A percentile compares a stretch with the other conserved stretches of the same genome.
These are phyloP conservation scores for Myotis davidii DNA, from an alignment of 2,113 vertebrate genomes.

Conservation along the genomic window DNA sequence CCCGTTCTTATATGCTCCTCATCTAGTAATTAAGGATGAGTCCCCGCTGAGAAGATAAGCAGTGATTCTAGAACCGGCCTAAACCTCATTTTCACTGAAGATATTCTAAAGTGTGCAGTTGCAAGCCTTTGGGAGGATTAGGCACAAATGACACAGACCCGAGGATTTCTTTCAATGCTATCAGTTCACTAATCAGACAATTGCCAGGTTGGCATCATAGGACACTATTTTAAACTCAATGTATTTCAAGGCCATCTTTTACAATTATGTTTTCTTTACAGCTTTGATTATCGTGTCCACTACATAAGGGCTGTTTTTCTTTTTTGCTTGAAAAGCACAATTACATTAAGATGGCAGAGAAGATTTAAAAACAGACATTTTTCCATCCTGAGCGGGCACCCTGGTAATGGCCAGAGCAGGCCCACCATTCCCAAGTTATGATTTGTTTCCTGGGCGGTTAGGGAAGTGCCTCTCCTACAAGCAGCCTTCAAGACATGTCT, in stretches of 20 bases:
- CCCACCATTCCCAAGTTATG: not conserved
- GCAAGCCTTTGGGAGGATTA: not conserved
- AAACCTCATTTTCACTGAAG: not conserved
- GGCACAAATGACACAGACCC: not conserved
- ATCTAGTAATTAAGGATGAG: not conserved
- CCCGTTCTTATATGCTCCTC: not conserved
- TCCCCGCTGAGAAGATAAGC: not conserved
- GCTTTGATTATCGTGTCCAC: not conserved
- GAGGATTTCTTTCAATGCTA: no score
- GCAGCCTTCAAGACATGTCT: not conserved
- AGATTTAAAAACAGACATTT: not conserved
- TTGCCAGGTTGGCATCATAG: not conserved
- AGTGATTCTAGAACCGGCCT: no score
- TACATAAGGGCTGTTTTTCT: not conserved
- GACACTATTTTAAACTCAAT: not conserved
- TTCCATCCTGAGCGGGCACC: accelerated
- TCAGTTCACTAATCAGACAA: not conserved
- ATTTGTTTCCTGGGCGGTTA: not conserved
- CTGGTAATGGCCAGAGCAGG: not conserved
- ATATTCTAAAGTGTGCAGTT: not conserved
- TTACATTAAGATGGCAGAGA: not conserved
- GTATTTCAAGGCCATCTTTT: not conserved
- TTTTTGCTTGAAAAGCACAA: not conserved
- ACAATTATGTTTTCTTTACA: not conserved
- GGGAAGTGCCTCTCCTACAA: no score